phyloP scores from a whole-genome alignment of 2,797 vertebrate genomes.

The Amazona finschi region DNA sequence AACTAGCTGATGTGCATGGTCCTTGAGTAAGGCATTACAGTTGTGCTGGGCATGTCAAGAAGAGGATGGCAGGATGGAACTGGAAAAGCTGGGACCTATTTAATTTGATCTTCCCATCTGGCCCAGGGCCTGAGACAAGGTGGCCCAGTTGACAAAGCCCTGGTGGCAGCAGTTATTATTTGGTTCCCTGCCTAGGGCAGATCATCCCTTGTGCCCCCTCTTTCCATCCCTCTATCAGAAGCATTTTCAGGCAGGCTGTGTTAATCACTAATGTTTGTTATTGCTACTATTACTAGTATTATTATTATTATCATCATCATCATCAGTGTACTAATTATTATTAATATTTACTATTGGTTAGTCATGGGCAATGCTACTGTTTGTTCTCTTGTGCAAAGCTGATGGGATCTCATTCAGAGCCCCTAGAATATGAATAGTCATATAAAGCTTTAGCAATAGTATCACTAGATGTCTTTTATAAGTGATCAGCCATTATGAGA shows the following conservation, averaged over 20 bases:
- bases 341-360: not conserved
- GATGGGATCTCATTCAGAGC: not conserved
- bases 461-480: not conserved
- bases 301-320: not conserved
- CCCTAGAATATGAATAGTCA: not conserved
- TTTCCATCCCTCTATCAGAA: not conserved
- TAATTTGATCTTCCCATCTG: not conserved
- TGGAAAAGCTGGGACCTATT: not conserved
- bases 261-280: not conserved
- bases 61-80: not conserved
- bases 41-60: not conserved
- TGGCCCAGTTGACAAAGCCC: not conserved
- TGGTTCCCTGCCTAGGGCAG: not conserved
- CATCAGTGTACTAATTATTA: not conserved
- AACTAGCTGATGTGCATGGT: not conserved
- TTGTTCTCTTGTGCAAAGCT: not conserved
- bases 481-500: not conserved
- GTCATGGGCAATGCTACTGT: not conserved
- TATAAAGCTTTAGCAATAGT: not conserved
- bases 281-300: not conserved
- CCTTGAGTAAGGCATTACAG: not conserved
- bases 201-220: not conserved
- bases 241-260: not conserved
- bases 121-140: not conserved
- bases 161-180: not conserved